A percentile compares a stretch with the other conserved stretches of the same genome.
phyloP scores from a whole-genome alignment of 1,140 invertebrate genomes.

The Bemisia tabaci region DNA sequence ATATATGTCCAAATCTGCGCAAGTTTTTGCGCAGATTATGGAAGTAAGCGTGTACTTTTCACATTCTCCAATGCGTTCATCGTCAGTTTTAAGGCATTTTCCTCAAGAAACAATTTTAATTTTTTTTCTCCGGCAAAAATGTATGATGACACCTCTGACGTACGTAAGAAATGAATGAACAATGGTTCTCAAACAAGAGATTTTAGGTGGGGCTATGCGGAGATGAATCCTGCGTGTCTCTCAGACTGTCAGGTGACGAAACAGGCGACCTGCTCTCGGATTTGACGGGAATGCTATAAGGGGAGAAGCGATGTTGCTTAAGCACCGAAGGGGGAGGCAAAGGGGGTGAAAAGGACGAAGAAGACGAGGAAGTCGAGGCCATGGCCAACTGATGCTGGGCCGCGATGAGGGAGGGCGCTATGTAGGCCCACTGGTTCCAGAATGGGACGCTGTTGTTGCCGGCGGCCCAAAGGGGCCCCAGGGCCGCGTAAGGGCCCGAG shows the following conservation, averaged over 20 bases:
- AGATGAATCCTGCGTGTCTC: background rate
- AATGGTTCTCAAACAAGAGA: no score
- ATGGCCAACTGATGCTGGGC: conserved; percentile 18
- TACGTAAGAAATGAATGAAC: no score
- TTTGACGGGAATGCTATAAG: conserved; percentile 3
- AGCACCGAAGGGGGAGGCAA: background rate
- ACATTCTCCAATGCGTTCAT: no score
- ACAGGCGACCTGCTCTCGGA: conserved; percentile 8
- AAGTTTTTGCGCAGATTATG: no score
- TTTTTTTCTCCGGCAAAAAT: no score
- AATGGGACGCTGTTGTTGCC: conserved; percentile 4
- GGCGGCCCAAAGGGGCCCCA: conserved; percentile 11
- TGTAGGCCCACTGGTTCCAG: conserved; percentile 18
- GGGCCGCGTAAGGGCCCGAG: conserved; percentile 19
- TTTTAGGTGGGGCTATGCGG: conserved; percentile 6
- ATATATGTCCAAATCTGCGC: no score
- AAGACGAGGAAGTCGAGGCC: conserved; percentile 11
- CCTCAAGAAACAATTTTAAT: no score
- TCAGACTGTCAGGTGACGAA: conserved; percentile 7
- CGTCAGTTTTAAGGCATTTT: no score
- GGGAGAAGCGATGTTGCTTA: conserved; percentile 8
- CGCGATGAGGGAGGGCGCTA: conserved; percentile 8
- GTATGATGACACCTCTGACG: no score
- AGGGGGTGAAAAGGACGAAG: conserved; percentile 13
- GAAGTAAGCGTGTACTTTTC: no score